These are phyloP conservation scores for Germaria angustata DNA, from an alignment of 2,888 invertebrate genomes.

Conservation along the genomic window DNA sequence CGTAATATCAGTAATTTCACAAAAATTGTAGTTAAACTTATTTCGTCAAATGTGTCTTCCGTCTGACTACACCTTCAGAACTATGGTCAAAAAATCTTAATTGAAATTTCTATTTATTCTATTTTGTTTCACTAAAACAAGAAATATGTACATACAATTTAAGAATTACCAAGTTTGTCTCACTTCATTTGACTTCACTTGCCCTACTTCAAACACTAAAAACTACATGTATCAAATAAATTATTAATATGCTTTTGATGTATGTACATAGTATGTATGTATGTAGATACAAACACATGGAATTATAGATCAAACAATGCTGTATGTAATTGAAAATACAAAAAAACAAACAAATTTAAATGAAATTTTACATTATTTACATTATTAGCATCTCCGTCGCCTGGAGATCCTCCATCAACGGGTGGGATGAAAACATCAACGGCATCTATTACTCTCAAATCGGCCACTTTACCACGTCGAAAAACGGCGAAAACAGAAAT, in stretches of 20 bases:
- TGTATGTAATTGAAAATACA: not conserved
- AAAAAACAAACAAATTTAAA: not conserved
- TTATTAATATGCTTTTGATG: slow-evolving; percentile 7
- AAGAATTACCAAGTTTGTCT: too few relatives aligned
- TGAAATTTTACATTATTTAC: not conserved
- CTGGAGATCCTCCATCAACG: slow-evolving; percentile 58
- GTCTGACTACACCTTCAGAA: too few relatives aligned
- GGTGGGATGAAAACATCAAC: slow-evolving; percentile 82
- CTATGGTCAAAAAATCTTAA: too few relatives aligned
- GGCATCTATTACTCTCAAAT: slow-evolving; percentile 85
- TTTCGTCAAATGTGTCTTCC: too few relatives aligned
- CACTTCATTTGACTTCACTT: not conserved
- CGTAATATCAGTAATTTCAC: too few relatives aligned
- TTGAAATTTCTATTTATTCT: too few relatives aligned
- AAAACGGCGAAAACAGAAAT: slow-evolving; percentile 85
- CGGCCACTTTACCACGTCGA: slow-evolving; percentile 84
- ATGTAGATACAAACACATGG: not conserved
- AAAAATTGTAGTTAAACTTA: too few relatives aligned
- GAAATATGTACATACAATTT: too few relatives aligned
- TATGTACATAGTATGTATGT: slow-evolving; percentile 9
- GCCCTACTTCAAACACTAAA: not conserved
- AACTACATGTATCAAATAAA: slow-evolving; percentile 5
- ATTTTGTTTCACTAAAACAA: too few relatives aligned
- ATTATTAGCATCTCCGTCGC: slow-evolving; percentile 31
- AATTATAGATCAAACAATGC: slow-evolving; percentile 5